These are phyloP conservation scores for Agrotis ipsilon DNA, from an alignment of 2,888 invertebrate species.

Conservation along the genomic window DNA sequence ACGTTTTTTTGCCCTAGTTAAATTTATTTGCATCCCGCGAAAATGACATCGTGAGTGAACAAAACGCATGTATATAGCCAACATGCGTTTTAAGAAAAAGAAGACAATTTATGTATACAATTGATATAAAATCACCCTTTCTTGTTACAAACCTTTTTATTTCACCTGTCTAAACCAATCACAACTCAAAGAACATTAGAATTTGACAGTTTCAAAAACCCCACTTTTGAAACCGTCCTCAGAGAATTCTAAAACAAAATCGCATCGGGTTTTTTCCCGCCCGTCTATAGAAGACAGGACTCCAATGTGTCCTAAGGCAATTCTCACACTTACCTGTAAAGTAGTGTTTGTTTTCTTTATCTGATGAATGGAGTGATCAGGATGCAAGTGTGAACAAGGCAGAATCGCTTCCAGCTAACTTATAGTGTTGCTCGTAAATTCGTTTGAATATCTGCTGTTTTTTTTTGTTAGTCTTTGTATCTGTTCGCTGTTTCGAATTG, in stretches of 20 bases:
- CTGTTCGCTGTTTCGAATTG: constrained; percentile 45
- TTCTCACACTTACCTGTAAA: constrained; percentile 76
- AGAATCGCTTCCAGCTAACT: constrained; percentile 54
- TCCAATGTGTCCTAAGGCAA: constrained; percentile 72
- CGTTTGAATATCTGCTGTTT: constrained; percentile 49
- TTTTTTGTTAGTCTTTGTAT: constrained; percentile 38
- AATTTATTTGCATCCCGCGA: too few relatives aligned
- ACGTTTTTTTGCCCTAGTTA: too few relatives aligned
- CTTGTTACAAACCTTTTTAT: not conserved
- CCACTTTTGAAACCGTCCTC: constrained; percentile 32
- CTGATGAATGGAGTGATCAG: constrained; percentile 78
- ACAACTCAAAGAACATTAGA: not conserved
- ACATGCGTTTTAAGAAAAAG: too few relatives aligned
- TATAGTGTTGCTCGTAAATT: constrained; percentile 51
- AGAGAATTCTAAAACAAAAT: constrained; percentile 42
- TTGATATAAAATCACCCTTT: not conserved
- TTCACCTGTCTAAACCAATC: constrained; percentile 16
- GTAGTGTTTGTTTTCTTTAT: constrained; percentile 77
- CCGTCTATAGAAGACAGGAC: constrained; percentile 42
- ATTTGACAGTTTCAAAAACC: constrained; percentile 22
- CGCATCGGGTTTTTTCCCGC: constrained; percentile 32
- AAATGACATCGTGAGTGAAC: too few relatives aligned
- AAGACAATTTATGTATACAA: too few relatives aligned
- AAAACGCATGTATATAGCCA: too few relatives aligned
- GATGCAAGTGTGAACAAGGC: constrained; percentile 69